A percentile compares a stretch with the other conserved stretches of the same genome.
Evolutionary conservation across 2,113 vertebrate genomes (phyloP).

Genomic region (Rhea pennata): DNA sequence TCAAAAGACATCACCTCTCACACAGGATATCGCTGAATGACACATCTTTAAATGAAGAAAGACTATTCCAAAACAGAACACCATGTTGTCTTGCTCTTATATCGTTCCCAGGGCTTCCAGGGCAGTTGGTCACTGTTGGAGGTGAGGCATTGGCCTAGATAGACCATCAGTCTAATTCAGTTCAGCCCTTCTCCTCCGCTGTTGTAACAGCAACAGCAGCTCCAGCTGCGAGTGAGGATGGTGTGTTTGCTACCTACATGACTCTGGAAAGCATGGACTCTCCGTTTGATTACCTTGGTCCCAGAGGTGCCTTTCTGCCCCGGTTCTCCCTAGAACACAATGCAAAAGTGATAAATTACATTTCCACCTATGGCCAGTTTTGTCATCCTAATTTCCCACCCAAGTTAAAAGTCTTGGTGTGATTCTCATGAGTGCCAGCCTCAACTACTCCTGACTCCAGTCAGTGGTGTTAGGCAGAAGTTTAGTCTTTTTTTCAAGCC

Average conservation of each 20-base stretch:
- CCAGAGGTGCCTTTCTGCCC: slow-evolving; percentile 77
- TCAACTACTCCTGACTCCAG: fast-evolving
- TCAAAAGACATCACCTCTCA: neutral
- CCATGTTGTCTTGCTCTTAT: neutral
- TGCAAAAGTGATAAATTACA: neutral
- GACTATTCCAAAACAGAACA: too few species aligned
- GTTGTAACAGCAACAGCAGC: neutral
- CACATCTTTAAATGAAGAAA: too few species aligned
- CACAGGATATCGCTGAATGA: neutral
- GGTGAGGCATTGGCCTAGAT: neutral
- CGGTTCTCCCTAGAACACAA: slow-evolving; percentile 65
- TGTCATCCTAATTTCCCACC: neutral
- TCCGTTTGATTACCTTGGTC: slow-evolving; percentile 55
- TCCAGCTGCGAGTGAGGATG: neutral
- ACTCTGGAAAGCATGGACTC: neutral
- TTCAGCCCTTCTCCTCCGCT: neutral
- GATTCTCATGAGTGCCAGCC: neutral
- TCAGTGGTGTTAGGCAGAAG: neutral
- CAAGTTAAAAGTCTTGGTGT: neutral
- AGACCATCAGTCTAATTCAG: neutral
- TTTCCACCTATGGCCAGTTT: neutral
- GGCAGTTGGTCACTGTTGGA: neutral
- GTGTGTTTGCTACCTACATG: neutral
- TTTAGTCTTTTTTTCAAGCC: neutral
- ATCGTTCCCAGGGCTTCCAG: neutral